Base-by-base conservation (phyloP, 2,797 vertebrate genomes). In the Characodon lateralis region DNA sequence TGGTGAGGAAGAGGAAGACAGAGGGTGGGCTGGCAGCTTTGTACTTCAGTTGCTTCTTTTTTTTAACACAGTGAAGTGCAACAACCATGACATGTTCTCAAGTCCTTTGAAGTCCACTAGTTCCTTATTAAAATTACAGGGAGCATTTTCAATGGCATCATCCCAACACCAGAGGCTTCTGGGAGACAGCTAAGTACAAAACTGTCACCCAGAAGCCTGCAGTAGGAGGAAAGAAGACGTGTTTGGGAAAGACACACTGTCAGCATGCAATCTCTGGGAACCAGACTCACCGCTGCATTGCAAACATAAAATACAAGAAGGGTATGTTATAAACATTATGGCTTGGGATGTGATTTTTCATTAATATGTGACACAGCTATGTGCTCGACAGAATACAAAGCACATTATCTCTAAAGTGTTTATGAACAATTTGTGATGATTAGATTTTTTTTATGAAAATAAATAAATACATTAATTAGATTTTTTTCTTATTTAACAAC, bases 121-220 rank as follows among this genome's bases (percentile, higher is more conserved):
- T 89, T 91, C 85, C 90, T 89, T 83, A 88, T 90, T 92, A 87
- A 92, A 94, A 93, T 88, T 88, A 85, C 91, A 82, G 85, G 83
- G 71, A 82, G 85, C 79, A 81, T 89, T 93, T 93, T 87, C 92
- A 93, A 81, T 86, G 82, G 55, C 41, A 91, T 95, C 93, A 94
- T 94, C 92, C 39, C 90, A 91, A 92, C 91, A 92, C 91, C 89
- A 85, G 7, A 85, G 82, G 88, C 85, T 86, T 88, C 91, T 92
- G 91, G 94, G 89, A 88, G 88, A 93, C 91, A 93, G 87, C 68
- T 0, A 39, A 82, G 83, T 82, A 92, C 86, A 91, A 94, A 92
- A 41, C 22, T 68, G 65, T 43, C 65, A 43, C 9, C 39, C 65
- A 68, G 65, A 24, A 68, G 35, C 22, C 24, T 10, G 56, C 39